Percentiles rank a stretch among this genome's conserved stretches.
These are phyloP conservation scores for Mastomys coucha DNA, from an alignment of 2,113 vertebrate species.

Conservation along the genomic window DNA sequence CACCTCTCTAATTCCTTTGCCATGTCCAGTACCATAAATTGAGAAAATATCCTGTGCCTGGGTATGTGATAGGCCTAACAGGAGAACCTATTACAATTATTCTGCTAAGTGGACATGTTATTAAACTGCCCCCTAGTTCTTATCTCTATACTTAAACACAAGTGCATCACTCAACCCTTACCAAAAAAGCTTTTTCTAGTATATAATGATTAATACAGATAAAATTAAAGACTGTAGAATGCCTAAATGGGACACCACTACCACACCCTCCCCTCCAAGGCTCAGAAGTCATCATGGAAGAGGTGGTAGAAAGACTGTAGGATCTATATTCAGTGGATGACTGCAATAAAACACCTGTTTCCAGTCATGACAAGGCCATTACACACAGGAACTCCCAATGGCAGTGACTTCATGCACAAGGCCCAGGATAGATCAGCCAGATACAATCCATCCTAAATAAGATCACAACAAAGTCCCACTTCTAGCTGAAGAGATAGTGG, in stretches of 20 bases:
- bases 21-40: too few species aligned
- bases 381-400: background rate
- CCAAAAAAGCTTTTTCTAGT: background rate
- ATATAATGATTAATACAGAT: too few species aligned
- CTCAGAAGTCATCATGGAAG: background rate
- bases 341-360: too few species aligned
- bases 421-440: background rate
- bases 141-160: too few species aligned
- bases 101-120: background rate
- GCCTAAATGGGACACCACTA: background rate
- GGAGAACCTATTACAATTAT: background rate
- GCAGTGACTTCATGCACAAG: background rate
- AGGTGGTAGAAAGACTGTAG: too few species aligned
- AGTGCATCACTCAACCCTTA: background rate
- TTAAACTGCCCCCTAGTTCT: background rate
- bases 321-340: too few species aligned
- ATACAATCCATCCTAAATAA: background rate
- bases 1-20: background rate
- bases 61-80: too few species aligned
- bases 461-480: background rate
- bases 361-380: background rate
- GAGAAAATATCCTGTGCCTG: background rate
- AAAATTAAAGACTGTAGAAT: background rate
- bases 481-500: background rate
- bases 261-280: background rate